Conservation (phyloP, 2,113 vertebrate genomes). For the Psittacus erithacus region DNA sequence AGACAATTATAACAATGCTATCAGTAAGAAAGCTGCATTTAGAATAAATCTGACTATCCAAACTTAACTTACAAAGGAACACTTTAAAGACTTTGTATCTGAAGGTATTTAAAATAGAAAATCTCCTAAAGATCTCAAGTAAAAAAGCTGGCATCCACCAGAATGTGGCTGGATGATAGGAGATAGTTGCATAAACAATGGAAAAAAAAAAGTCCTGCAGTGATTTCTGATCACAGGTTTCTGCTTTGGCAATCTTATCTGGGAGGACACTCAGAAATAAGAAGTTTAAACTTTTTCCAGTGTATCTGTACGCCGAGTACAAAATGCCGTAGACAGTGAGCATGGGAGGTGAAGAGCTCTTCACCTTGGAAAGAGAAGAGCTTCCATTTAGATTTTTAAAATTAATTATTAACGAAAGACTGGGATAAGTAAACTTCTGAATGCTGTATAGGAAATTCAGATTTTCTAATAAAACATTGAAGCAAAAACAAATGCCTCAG, state of each 20-base stretch:
- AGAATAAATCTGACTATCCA: not conserved
- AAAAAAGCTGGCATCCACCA: not conserved
- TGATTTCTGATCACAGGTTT: not conserved
- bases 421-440: not conserved
- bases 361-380: not conserved
- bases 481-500: not conserved
- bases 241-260: not conserved
- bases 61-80: not conserved
- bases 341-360: not conserved
- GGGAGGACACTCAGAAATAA: not conserved
- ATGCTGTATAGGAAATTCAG: not conserved
- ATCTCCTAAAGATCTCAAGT: not conserved
- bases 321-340: not conserved
- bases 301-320: not conserved
- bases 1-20: not conserved
- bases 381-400: not conserved
- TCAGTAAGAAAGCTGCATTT: not conserved
- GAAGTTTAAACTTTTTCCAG: not conserved
- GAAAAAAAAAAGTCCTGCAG: not conserved
- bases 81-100: not conserved
- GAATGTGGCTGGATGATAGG: not conserved
- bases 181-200: not conserved
- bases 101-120: not conserved
- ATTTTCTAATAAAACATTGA: not conserved
- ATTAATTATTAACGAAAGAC: conserved; percentile 9